Evolutionary conservation across 35 echinoderm and acorn worm genomes (phyloP).

Genomic region (Strongylocentrotus purpuratus): DNA sequence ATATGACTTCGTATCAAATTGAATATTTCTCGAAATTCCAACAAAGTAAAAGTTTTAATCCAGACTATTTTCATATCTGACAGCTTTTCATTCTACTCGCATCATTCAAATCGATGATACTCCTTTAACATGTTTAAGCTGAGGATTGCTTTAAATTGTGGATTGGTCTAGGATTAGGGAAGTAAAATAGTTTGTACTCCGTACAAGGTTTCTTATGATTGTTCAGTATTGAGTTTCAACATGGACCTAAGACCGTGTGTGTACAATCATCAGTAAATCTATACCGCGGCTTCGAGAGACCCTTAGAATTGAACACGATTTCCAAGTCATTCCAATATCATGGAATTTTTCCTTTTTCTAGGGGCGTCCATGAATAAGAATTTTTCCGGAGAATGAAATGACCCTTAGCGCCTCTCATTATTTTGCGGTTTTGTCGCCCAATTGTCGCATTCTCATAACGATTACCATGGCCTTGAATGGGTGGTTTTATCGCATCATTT

Average conservation of each 20-base stretch:
- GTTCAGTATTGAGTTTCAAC: background rate
- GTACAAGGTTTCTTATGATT: background rate
- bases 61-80: background rate
- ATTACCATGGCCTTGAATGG: background rate
- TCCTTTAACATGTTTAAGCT: background rate
- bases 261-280: background rate
- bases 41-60: background rate
- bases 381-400: conserved; percentile 2
- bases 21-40: background rate
- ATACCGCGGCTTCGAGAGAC: background rate
- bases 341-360: background rate
- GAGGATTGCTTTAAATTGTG: background rate
- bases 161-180: background rate
- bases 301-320: background rate
- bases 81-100: background rate
- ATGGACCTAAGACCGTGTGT: background rate
- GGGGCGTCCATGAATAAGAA: background rate
- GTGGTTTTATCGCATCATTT: conserved; percentile 38
- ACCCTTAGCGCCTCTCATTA: conserved; percentile 8
- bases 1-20: background rate
- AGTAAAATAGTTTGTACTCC: background rate
- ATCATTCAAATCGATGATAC: background rate
- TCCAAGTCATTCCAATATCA: background rate
- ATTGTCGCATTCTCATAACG: background rate
- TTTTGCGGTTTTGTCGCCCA: conserved; percentile 28